Conservation (phyloP, 2,888 invertebrate species). For the Drosophila borborema region DNA sequence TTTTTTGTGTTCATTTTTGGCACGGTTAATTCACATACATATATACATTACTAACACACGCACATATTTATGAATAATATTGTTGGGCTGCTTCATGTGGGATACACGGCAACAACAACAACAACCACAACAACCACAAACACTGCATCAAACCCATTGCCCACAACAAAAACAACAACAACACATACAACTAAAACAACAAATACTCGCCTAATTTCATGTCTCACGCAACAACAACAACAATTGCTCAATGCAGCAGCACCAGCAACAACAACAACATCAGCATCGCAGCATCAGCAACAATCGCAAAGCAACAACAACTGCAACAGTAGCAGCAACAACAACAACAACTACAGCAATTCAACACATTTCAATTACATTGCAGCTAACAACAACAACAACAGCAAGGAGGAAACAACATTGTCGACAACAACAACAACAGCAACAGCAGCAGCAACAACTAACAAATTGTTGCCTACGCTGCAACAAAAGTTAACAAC, state of each 20-base stretch:
- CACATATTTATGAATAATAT: conserved; percentile 78
- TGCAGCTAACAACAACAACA: conserved; percentile 55
- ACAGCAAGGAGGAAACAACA: conserved; percentile 4
- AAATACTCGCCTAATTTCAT: conserved; percentile 70
- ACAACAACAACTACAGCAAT: conserved; percentile 60
- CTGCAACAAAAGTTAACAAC: conserved; percentile 6
- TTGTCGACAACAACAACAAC: conserved; percentile 9
- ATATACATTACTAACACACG: conserved; percentile 11
- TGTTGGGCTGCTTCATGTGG: conserved; percentile 63
- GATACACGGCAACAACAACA: conserved; percentile 43
- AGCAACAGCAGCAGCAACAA: conserved; percentile 4
- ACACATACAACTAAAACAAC: conserved; percentile 56
- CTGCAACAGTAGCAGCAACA: conserved; percentile 37
- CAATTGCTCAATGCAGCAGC: conserved; percentile 31
- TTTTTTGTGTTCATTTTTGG: conserved; percentile 7
- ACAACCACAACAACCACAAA: conserved; percentile 27
- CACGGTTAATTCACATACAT: conserved; percentile 6
- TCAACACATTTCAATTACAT: conserved; percentile 71
- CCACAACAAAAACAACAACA: conserved; percentile 30
- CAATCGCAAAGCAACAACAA: conserved; percentile 34
- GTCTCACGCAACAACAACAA: conserved; percentile 53
- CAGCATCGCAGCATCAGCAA: conserved; percentile 34
- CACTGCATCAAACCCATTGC: conserved; percentile 29
- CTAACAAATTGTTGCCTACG: conserved; percentile 7
- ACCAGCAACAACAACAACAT: conserved; percentile 27